phyloP scores from a whole-genome alignment of 2,888 invertebrate species.

The Digitonthophagus gazella region DNA sequence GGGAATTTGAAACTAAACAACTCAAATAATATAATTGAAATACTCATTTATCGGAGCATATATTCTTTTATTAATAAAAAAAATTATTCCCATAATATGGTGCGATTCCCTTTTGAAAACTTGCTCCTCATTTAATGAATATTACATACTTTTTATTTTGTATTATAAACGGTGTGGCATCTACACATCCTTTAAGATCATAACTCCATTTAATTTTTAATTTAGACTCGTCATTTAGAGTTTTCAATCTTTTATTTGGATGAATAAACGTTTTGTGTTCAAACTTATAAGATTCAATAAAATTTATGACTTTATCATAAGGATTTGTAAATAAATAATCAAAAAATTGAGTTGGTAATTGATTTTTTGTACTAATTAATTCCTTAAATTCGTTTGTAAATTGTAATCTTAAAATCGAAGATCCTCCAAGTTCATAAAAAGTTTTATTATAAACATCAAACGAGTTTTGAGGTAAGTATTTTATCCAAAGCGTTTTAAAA shows the following conservation, averaged over 20 bases:
- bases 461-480: constrained; percentile 28
- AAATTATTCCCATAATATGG: no score
- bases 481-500: constrained; percentile 40
- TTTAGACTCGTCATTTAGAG: neutral
- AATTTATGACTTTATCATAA: constrained; percentile 45
- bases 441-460: constrained; percentile 42
- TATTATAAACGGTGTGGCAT: constrained; percentile 68
- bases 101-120: no score
- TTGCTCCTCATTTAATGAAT: no score
- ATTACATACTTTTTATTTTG: constrained; percentile 25
- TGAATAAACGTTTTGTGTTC: constrained; percentile 35
- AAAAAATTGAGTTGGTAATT: constrained; percentile 55
- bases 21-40: no score
- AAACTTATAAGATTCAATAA: constrained; percentile 40
- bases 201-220: constrained; percentile 53
- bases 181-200: constrained; percentile 77
- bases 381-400: constrained; percentile 60
- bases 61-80: no score
- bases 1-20: no score
- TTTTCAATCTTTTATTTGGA: constrained; percentile 3
- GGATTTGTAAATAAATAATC: constrained; percentile 55
- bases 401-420: constrained; percentile 67
- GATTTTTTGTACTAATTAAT: constrained; percentile 40
- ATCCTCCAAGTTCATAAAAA: constrained; percentile 66
- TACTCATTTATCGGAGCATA: no score